A percentile compares a stretch with the other conserved stretches of the same genome.
Conservation (phyloP, 2,888 invertebrate genomes). For the Diploptera punctata region DNA sequence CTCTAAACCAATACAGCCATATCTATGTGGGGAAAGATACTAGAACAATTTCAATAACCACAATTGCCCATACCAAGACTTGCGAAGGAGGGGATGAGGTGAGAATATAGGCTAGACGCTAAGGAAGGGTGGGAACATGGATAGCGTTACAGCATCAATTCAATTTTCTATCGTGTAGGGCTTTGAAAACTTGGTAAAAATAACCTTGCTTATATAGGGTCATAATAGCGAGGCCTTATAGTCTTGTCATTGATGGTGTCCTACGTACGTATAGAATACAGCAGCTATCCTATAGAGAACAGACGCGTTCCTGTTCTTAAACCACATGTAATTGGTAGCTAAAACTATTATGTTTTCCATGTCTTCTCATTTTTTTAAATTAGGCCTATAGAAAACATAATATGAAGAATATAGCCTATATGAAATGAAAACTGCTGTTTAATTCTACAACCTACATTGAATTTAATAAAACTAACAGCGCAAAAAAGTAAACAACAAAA, state of each 20-base stretch:
- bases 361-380: no score
- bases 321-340: no score
- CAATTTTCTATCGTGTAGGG: constrained; percentile 23
- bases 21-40: background rate
- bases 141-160: constrained; percentile 23
- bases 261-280: no score
- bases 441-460: no score
- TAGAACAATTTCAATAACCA: constrained; percentile 26
- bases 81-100: background rate
- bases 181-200: constrained; percentile 21
- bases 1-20: constrained; percentile 9
- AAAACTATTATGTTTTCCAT: no score
- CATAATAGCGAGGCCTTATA: background rate
- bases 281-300: no score
- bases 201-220: constrained; percentile 5
- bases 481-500: no score
- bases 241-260: constrained; percentile 3
- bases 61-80: constrained; percentile 19
- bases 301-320: no score
- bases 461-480: no score
- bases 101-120: background rate
- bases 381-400: no score
- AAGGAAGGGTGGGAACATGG: background rate
- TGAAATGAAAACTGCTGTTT: no score
- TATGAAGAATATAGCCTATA: no score